Evolutionary conservation across 2,888 invertebrate species (phyloP), one percentile per base, ranked within the genome.

Genomic region (Pharmacophagus antenor): DNA sequence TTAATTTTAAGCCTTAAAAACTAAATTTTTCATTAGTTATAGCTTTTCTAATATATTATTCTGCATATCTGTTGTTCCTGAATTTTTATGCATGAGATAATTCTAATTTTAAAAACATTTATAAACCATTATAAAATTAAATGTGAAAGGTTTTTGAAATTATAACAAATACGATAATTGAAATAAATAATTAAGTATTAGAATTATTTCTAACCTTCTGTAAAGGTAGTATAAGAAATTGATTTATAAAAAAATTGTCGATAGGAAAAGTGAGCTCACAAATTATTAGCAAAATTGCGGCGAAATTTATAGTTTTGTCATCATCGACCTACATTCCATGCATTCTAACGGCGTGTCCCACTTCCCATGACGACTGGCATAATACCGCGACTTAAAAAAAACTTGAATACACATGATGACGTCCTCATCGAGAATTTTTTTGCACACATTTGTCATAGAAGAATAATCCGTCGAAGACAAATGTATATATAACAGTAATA

Each of bases 311-410:
- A 50, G 42, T 56, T 56, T 42, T 48, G 56, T 56, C 56, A 57
- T 57, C 56, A 57, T 42, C 49, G 49, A 50, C 56, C 42, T 21
- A 57, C 56, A 50, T 57, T 50, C 56, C 56, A 22, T 23, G 50
- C 50, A 44, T 50, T 49, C 49, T 57, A 57, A 57, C 56, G 56
- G 56, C 50, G 42, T 44, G 56, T 41, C 49, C 56, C 49, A 57
- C 56, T 55, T 55, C 55, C 55, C 55, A 55, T 55, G 55, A 55
- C 55, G 25, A 54, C 25, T 42, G 37, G 31, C 27, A 46, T 46
- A 47, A 47, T 47, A 22, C 42, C 53, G 55, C 31, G 47, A n/a
- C 20, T 37, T 37, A 37, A 55, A 55, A 50, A 51, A 54, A 55
- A 46, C 22, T 22, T 46, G 54, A 55, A 54, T 46, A 54, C 52